Base-by-base conservation (phyloP, 2,113 vertebrate genomes). In the Xerus inauris region DNA sequence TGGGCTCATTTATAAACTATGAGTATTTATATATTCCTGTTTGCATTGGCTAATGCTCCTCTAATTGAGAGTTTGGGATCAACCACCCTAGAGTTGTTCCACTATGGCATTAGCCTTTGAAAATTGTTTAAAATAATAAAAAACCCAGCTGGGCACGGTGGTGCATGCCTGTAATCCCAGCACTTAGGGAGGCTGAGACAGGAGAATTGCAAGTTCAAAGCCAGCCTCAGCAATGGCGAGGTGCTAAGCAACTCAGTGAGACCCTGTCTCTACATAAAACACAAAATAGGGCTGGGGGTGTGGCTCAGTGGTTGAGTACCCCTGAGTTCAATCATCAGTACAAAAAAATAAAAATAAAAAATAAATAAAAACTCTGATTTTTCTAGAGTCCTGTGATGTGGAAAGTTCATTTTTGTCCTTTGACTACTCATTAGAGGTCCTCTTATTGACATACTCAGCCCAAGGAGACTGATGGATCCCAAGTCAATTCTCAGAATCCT, bases 101-200 rank as follows among this genome's bases (percentile, higher is more conserved):
- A 92, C 32, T n/a, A 32, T 72, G 69, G 59, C 22, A 47, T 96
- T 92, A 86, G 38, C 73, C 94, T 75, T 69, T 94, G 89, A 95
- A 95, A 91, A 89, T 91, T 71, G 91, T 97, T 95, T 94, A 40
- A 94, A 95, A 97, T 93, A 95, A 32, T 87, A 95, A 94, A 40
- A 94, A 89, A 84, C 5, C 10, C 42, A 47, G n/a, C n/a, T n/a
- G n/a, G n/a, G n/a, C n/a, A n/a, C n/a, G n/a, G n/a, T n/a, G n/a
- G n/a, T n/a, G n/a, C n/a, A n/a, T n/a, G n/a, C n/a, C n/a, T n/a
- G n/a, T n/a, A n/a, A n/a, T n/a, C n/a, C n/a, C n/a, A n/a, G n/a
- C n/a, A n/a, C n/a, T n/a, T n/a, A n/a, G n/a, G n/a, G n/a, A n/a
- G n/a, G n/a, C n/a, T n/a, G n/a, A n/a, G n/a, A n/a, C n/a, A n/a